A percentile compares a stretch with the other conserved stretches of the same genome.
These are phyloP conservation scores for Bubalus kerabau DNA, from an alignment of 2,113 vertebrate species.

Conservation along the genomic window DNA sequence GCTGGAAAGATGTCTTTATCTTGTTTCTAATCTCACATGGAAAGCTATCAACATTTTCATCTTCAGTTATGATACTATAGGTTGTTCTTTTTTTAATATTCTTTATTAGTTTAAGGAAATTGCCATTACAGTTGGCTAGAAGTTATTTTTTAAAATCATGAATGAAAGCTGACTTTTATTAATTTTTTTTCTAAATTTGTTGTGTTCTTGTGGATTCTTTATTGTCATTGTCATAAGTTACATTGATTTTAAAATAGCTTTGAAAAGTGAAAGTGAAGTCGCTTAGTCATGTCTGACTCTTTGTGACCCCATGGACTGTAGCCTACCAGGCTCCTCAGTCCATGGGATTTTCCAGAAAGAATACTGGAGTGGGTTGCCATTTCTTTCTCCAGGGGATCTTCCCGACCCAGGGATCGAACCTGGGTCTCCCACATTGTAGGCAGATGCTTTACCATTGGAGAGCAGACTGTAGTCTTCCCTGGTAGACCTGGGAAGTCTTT, in stretches of 20 bases:
- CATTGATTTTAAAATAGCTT: neutral
- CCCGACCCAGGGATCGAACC: neutral
- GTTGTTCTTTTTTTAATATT: neutral
- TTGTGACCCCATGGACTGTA: neutral
- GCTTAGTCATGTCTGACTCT: neutral
- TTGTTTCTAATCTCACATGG: neutral
- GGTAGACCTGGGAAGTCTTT: neutral
- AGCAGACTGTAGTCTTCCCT: neutral
- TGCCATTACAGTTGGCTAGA: neutral
- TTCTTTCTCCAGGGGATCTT: neutral
- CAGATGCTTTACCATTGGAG: neutral
- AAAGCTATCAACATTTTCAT: neutral
- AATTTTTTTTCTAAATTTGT: neutral
- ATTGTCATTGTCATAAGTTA: neutral
- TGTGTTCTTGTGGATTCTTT: neutral
- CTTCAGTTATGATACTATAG: neutral
- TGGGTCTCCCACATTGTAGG: neutral
- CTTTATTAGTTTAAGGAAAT: neutral
- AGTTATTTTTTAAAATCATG: neutral
- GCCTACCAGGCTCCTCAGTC: neutral
- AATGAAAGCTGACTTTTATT: conserved; percentile 1
- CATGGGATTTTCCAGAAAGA: neutral
- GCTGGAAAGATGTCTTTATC: neutral
- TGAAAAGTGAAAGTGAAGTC: neutral
- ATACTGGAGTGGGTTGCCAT: neutral